Conservation (phyloP, 2,888 invertebrate genomes). For the Lutraria lutraria region DNA sequence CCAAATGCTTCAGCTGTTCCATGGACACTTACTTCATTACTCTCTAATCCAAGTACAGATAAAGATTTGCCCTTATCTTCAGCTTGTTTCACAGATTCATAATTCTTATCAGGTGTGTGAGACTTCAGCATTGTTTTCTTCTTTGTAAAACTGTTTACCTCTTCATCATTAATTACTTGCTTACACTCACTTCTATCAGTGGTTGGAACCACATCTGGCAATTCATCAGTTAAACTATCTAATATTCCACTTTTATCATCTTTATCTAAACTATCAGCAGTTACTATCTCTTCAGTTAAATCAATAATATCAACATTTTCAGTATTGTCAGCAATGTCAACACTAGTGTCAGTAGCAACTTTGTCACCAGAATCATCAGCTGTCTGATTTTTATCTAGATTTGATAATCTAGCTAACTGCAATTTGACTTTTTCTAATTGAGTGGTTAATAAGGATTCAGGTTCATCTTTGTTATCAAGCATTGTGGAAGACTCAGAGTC, state of each 20-base stretch:
- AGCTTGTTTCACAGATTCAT: background rate
- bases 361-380: background rate
- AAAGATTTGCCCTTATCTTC: background rate
- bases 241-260: conserved; percentile 6
- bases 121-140: background rate
- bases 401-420: background rate
- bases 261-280: background rate
- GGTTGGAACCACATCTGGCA: background rate
- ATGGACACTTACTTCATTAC: no score
- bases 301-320: conserved; percentile 1
- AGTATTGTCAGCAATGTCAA: background rate
- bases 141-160: background rate
- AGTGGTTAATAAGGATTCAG: background rate
- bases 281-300: background rate
- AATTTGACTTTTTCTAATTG: background rate
- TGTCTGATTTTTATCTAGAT: background rate
- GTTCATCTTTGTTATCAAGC: background rate
- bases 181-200: background rate
- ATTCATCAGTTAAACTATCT: background rate
- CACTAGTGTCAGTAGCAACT: background rate
- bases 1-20: no score
- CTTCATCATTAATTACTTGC: background rate
- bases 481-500: background rate
- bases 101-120: background rate
- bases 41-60: no score